These are phyloP conservation scores for Pocillopora damicornis DNA, from an alignment of 64 coral and sea anemone genomes.

Conservation along the genomic window DNA sequence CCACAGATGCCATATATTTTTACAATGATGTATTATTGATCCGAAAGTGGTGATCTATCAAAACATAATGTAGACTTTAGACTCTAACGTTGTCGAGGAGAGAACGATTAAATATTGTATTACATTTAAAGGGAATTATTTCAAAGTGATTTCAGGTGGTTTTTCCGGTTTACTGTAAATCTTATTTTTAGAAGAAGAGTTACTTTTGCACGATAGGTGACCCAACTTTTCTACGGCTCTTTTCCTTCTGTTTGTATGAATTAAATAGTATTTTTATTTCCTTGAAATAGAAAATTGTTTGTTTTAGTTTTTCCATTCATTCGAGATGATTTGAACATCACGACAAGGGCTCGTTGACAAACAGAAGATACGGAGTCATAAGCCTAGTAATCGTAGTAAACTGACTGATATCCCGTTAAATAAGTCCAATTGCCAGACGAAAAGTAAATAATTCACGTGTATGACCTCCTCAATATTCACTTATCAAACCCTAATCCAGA, in stretches of 20 bases:
- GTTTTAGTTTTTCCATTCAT: not conserved
- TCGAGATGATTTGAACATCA: not conserved
- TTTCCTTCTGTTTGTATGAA: no score
- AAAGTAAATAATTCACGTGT: not conserved
- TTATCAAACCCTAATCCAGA: no score
- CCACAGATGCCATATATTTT: not conserved
- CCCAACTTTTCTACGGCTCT: no score
- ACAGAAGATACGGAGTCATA: not conserved
- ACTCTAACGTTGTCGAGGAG: no score
- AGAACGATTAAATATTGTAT: not conserved
- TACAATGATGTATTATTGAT: no score
- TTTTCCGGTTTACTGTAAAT: not conserved
- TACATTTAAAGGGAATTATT: not conserved
- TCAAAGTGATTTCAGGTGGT: not conserved
- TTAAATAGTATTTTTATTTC: no score
- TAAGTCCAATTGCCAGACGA: not conserved
- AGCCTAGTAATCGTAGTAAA: not conserved
- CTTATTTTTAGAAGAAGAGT: not conserved
- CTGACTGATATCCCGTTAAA: not conserved
- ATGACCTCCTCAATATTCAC: no score
- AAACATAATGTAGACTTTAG: not conserved
- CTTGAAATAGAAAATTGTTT: not conserved
- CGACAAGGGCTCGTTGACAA: not conserved
- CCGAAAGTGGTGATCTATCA: not conserved
- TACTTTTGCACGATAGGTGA: not conserved